Percentiles rank a stretch among this genome's conserved stretches.
phyloP scores from a whole-genome alignment of 2,797 vertebrate genomes.

The Gymnoscopelus microlampas region DNA sequence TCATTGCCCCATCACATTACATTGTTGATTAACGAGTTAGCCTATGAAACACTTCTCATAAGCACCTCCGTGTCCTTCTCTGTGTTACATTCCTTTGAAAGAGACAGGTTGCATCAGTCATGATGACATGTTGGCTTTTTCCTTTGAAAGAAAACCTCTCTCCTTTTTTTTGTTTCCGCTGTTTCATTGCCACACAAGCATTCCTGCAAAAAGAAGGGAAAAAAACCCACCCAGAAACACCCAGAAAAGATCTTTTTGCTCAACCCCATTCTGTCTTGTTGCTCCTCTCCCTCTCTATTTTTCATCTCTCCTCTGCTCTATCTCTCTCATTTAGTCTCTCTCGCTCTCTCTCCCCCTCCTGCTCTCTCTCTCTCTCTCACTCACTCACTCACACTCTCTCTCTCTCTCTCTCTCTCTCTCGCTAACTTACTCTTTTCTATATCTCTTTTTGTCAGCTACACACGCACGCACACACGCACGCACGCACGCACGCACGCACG shows the following conservation, averaged over 20 bases:
- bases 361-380: neutral
- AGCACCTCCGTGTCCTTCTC: no score
- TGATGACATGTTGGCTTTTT: conserved; percentile 29
- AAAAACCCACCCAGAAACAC: conserved; percentile 41
- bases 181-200: conserved; percentile 30
- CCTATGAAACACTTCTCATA: neutral
- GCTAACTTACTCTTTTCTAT: neutral
- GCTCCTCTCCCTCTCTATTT: conserved; percentile 44
- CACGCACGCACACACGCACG: conserved; percentile 8
- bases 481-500: conserved; percentile 4
- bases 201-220: conserved; percentile 36
- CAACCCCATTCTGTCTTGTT: conserved; percentile 74
- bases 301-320: conserved; percentile 20
- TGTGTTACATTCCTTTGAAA: neutral
- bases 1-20: neutral
- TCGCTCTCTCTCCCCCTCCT: conserved; percentile 12
- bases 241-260: conserved; percentile 57
- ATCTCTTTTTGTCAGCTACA: neutral
- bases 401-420: conserved; percentile 53
- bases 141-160: neutral
- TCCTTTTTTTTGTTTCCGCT: conserved; percentile 13
- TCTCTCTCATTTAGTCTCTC: conserved; percentile 28
- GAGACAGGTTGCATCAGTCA: conserved; percentile 11
- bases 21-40: neutral
- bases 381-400: neutral